Evolutionary conservation across 2,797 vertebrate genomes (phyloP), one percentile per base, ranked within the genome.

Genomic region (Scleropages formosus): DNA sequence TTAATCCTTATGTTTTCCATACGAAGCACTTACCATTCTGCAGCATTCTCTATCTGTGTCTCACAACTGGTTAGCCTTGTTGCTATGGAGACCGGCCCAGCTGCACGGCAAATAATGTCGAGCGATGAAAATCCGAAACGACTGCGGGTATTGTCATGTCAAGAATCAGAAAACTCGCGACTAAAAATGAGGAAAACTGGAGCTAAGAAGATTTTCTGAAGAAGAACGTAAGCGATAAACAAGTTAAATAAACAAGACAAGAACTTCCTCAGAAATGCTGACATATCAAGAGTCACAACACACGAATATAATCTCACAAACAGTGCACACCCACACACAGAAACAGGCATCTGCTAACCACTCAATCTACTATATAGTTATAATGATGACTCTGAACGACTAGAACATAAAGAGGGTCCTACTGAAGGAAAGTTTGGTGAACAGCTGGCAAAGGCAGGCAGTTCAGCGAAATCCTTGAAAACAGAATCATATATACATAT

Each of bases 1-100:
- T 56, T 56, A 69, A 69, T 69, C 47, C 47, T 56, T 53, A 11
- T 2, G 56, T 56, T 56, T 12, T 56, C 20, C n/a, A 20, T 18
- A 3, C 20, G 2, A 20, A 61, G 61, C 59, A 22, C 20, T 61
- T 61, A 61, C 4, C 22, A 58, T 49, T 56, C 46, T 56, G 73
- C 24, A 56, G 26, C 26, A n/a, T 13, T 74, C 24, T 59, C 20
- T 49, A 10, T 59, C n/a, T 39, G 20, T 39, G 20, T 51, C 15
- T 47, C 22, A 60, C 49, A 69, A 46, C 66, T 61, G 56, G 56
- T 18, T 49, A 53, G 46, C 24, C 56, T n/a, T 27, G 62, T 77
- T 77, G n/a, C 70, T 70, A 77, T 77, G 70, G 76, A 77, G 77
- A 77, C 76, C 62, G 67, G 70, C 60, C 76, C 62, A 67, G 70